Evolutionary conservation across 92 coral and sea anemone genomes (phyloP).

Genomic region (Ricordea florida): DNA sequence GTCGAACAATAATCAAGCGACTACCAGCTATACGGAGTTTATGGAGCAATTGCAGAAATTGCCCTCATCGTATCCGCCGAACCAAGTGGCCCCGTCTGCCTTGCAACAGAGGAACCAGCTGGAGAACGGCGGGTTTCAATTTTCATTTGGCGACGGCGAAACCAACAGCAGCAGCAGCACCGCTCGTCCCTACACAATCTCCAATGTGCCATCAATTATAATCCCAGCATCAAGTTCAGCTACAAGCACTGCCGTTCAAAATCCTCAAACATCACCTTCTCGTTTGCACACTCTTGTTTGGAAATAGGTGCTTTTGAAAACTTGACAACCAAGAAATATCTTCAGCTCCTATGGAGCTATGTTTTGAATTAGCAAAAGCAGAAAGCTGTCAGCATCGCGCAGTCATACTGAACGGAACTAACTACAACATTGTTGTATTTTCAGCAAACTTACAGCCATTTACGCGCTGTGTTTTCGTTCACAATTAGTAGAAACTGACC

Average conservation of each 20-base stretch:
- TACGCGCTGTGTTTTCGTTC: too few species aligned
- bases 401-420: too few species aligned
- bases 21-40: slow-evolving; percentile 81
- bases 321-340: background rate
- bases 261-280: slow-evolving; percentile 43
- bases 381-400: background rate
- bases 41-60: slow-evolving; percentile 86
- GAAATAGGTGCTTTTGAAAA: slow-evolving; percentile 29
- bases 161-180: slow-evolving; percentile 15
- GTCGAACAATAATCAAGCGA: slow-evolving; percentile 34
- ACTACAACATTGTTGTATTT: too few species aligned
- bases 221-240: slow-evolving; percentile 19
- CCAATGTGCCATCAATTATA: slow-evolving; percentile 20
- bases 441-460: too few species aligned
- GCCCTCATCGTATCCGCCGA: slow-evolving; percentile 82
- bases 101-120: slow-evolving; percentile 82
- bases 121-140: slow-evolving; percentile 68
- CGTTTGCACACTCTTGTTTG: slow-evolving; percentile 72
- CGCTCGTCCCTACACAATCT: slow-evolving; percentile 4
- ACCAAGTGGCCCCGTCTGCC: slow-evolving; percentile 90
- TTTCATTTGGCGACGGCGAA: slow-evolving; percentile 74
- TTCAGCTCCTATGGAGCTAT: slow-evolving; percentile 34
- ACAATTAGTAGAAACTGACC: too few species aligned
- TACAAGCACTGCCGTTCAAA: slow-evolving; percentile 21
- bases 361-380: slow-evolving; percentile 6